Evolutionary conservation across 2,888 invertebrate species (phyloP), one percentile per base, ranked within the genome.

Genomic region (Mactromeris polynyma): DNA sequence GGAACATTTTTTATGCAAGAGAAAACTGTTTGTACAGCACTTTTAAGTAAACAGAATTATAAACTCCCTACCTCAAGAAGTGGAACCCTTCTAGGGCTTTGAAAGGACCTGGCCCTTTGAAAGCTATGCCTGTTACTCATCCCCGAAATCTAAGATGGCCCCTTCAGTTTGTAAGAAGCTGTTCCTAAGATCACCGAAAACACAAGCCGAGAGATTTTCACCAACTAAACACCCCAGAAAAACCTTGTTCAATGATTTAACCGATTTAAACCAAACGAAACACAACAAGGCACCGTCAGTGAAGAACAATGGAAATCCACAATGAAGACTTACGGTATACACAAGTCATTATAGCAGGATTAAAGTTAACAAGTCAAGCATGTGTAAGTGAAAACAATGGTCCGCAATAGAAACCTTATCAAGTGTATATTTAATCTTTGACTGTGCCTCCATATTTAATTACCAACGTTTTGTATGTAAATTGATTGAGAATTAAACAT

Each of bases 231-330:
- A 17, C 51, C 73, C 51, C 51, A 36, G 36, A 51, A 69, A 38
- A 14, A 26, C 26, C 36, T 36, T 31, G 36, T n/a, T 19, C 46
- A 26, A 36, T 19, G 36, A 73, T 33, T 73, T 14, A 73, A 33
- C 33, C 3, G 36, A 73, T 40, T 73, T 64, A 31, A 77, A 7
- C n/a, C 31, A 77, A 31, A 42, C 69, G 88, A 84, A 90, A 90
- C 86, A 86, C 80, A 84, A 89, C 85, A 77, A 89, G 91, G 91
- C 91, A 91, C 91, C 19, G 86, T 79, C 26, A n/a, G 7, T 77
- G 46, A n/a, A 85, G 87, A 89, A 91, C 91, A 91, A 91, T 88
- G 85, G 83, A 64, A 51, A 84, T 36, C 73, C 31, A 36, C 33
- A 36, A 26, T 11, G 46, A 58, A 38, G 21, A 79, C 38, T 82